A percentile compares a stretch with the other conserved stretches of the same genome.
Conservation (phyloP, 2,797 vertebrate genomes). For the Sebastes alutus region DNA sequence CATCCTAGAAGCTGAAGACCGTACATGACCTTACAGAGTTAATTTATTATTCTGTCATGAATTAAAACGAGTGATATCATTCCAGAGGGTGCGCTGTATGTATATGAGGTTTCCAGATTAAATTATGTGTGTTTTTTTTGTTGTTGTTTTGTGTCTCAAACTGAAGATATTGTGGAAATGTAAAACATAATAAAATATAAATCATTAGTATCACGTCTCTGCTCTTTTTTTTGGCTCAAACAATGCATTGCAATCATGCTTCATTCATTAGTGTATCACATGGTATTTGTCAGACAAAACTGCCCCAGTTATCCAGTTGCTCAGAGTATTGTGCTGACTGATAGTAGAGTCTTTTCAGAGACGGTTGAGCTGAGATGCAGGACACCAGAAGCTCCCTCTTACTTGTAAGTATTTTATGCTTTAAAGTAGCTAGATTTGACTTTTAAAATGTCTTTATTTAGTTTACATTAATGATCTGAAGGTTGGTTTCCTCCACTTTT, state of each 20-base stretch:
- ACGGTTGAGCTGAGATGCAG: not conserved
- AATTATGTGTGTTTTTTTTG: constrained; percentile 61
- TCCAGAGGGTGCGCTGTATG: constrained; percentile 67
- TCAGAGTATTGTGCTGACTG: constrained; percentile 50
- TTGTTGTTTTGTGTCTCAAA: constrained; percentile 58
- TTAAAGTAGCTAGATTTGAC: not conserved
- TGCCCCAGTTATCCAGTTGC: constrained; percentile 60
- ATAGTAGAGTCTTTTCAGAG: not conserved
- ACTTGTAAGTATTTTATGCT: constrained; percentile 45
- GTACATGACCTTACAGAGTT: constrained; percentile 43
- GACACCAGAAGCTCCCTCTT: not conserved
- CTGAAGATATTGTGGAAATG: constrained; percentile 75
- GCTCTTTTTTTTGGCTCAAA: not conserved
- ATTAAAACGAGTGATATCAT: constrained; percentile 43
- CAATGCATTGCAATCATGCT: constrained; percentile 49
- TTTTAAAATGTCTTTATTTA: not conserved
- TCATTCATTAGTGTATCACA: constrained; percentile 76
- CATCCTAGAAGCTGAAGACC: constrained; percentile 22
- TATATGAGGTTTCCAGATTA: constrained; percentile 75
- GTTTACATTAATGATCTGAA: not conserved
- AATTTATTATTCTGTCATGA: constrained; percentile 60
- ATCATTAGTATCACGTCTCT: constrained; percentile 32
- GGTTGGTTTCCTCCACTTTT: not conserved
- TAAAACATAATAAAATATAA: constrained; percentile 67
- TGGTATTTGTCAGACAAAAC: constrained; percentile 75